Evolutionary conservation across 2,888 invertebrate species (phyloP).

Genomic region (Thymelicus sylvestris): DNA sequence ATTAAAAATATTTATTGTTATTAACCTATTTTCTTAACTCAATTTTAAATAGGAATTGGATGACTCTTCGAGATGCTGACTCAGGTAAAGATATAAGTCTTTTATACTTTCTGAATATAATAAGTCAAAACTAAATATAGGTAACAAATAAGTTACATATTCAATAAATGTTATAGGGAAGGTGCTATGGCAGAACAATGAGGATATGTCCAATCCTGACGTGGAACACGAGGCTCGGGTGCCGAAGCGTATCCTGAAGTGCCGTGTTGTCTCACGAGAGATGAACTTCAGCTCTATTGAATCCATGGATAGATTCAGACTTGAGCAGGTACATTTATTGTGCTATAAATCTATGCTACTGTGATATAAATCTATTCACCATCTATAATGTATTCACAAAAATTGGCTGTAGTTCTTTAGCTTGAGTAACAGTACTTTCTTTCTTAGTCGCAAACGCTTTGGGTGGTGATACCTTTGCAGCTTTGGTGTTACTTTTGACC

Average conservation of each 20-base stretch:
- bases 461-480: too few relatives aligned
- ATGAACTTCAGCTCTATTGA: slow-evolving; percentile 96
- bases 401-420: too few relatives aligned
- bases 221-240: slow-evolving; percentile 98
- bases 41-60: slow-evolving; percentile 91
- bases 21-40: slow-evolving; percentile 53
- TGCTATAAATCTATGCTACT: too few relatives aligned
- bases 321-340: slow-evolving; percentile 88
- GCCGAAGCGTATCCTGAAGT: slow-evolving; percentile 97
- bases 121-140: too few relatives aligned
- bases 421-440: too few relatives aligned
- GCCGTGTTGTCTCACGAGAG: slow-evolving; percentile 94
- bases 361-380: too few relatives aligned
- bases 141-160: neutral
- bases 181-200: slow-evolving; percentile 98
- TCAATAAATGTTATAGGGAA: slow-evolving; percentile 85
- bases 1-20: too few relatives aligned
- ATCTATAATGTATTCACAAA: too few relatives aligned
- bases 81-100: slow-evolving; percentile 64
- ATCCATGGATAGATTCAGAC: slow-evolving; percentile 96
- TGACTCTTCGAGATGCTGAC: slow-evolving; percentile 98
- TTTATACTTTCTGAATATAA: too few relatives aligned
- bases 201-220: slow-evolving; percentile 95
- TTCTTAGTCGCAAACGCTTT: too few relatives aligned
- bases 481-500: too few relatives aligned